Base-by-base conservation (phyloP, 2,888 invertebrate species). In the Cylindroiulus punctatus region DNA sequence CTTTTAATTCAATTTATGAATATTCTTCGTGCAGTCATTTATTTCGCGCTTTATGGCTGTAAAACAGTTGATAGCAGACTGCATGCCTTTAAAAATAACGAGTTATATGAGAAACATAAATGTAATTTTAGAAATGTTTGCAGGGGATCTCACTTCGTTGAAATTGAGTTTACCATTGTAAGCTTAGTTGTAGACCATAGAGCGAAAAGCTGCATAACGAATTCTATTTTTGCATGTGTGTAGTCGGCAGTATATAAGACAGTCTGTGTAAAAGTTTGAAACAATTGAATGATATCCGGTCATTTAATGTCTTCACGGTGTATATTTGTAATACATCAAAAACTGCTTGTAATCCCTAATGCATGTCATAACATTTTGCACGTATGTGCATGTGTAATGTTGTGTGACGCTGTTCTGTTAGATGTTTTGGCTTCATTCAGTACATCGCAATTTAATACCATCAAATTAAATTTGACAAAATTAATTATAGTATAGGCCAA, bases 1-100 rank as follows among this genome's bases (percentile, higher is more conserved):
- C 65, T 26, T 65, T 65, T 65, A 65, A 65, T 65, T 65, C 65
- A 65, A 65, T 65, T n/a, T 65, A 12, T 65, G 10, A 10, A 26
- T 65, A 26, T 10, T n/a, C n/a, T 10, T 65, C 65, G 26, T 65
- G 7, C 26, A n/a, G 26, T 65, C 65, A 22, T 65, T 36, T 26
- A 26, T 12, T n/a, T 26, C 65, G 65, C 65, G 1, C 12, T 65
- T 65, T 65, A 10, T 65, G 10, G 65, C 26, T 65, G 12, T 26
- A 65, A 65, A 65, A 57, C 57, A n/a, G 1, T 19, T n/a, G 57
- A 57, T n/a, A n/a, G 57, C 57, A 22, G 19, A 57, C 22, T 3
- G n/a, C n/a, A 57, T 57, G 57, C 57, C 57, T 57, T 52, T 19
- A 19, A 57, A 57, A 19, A 57, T n/a, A n/a, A 8, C 22, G 22